Conservation (phyloP, 2,797 vertebrate species). For the Sternarchorhynchus goeldii region DNA sequence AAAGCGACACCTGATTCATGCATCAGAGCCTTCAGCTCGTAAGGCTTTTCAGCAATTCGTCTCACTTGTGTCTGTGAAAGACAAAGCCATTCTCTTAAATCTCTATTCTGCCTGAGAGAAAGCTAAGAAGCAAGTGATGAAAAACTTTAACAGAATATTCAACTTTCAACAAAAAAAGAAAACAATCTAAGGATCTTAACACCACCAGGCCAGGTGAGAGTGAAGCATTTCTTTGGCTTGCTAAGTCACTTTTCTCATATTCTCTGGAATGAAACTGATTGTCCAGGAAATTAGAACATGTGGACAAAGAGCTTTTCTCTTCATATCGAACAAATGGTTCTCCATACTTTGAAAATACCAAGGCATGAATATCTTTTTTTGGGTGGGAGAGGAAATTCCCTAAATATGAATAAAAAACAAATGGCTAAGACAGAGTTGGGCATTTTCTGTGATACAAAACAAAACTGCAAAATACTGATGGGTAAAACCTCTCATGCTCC, state of each 20-base stretch:
- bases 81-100: slow-evolving; percentile 41
- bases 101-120: slow-evolving; percentile 40
- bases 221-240: slow-evolving; percentile 32
- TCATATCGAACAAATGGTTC: slow-evolving; percentile 33
- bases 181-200: slow-evolving; percentile 16
- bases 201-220: slow-evolving; percentile 7
- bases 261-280: slow-evolving; percentile 29
- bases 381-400: slow-evolving; percentile 4
- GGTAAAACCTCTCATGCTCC: neutral
- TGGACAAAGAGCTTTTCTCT: slow-evolving; percentile 32
- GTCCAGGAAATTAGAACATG: slow-evolving; percentile 37
- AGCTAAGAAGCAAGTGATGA: slow-evolving; percentile 5
- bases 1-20: slow-evolving; percentile 14
- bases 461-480: neutral
- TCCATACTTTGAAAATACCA: slow-evolving; percentile 32
- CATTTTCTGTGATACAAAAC: slow-evolving; percentile 16
- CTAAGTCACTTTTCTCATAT: slow-evolving; percentile 30
- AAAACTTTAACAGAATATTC: slow-evolving; percentile 39
- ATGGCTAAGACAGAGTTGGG: slow-evolving; percentile 17
- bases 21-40: slow-evolving; percentile 2
- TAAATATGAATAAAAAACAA: slow-evolving; percentile 27
- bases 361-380: slow-evolving; percentile 41
- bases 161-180: neutral
- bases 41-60: slow-evolving; percentile 6
- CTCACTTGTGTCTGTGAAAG: neutral